Evolutionary conservation across 2,888 invertebrate species (phyloP).

Genomic region (Acleris laterana): DNA sequence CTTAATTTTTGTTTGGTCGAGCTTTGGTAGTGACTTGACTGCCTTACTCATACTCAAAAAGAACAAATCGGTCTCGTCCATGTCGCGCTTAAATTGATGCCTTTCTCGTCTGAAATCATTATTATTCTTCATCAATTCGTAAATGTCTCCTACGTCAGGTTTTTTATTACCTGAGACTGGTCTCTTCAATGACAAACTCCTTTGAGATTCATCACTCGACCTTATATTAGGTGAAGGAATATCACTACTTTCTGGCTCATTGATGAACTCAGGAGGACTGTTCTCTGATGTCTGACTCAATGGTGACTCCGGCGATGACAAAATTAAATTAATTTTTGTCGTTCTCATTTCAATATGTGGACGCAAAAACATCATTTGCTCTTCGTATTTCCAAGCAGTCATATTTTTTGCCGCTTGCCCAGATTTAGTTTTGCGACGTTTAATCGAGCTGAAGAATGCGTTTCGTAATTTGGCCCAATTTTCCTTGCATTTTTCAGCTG

Average conservation of each 20-base stretch:
- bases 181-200: too few relatives aligned
- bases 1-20: constrained; percentile 47
- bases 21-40: constrained; percentile 43
- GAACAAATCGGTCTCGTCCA: constrained; percentile 46
- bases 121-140: not conserved
- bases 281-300: too few relatives aligned
- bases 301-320: not conserved
- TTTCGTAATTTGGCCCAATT: constrained; percentile 7
- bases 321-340: not conserved
- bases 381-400: constrained; percentile 7
- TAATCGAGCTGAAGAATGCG: constrained; percentile 4
- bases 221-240: too few relatives aligned
- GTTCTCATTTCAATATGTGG: not conserved
- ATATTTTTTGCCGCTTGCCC: constrained; percentile 1
- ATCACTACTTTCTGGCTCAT: too few relatives aligned
- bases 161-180: too few relatives aligned
- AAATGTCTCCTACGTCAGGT: not conserved
- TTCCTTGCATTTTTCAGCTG: constrained; percentile 10
- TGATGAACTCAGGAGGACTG: too few relatives aligned
- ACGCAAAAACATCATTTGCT: constrained; percentile 6
- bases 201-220: too few relatives aligned
- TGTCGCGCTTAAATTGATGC: constrained; percentile 17
- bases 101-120: not conserved
- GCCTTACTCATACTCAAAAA: constrained; percentile 49
- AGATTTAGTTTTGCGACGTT: constrained; percentile 5